A percentile compares a stretch with the other conserved stretches of the same genome.
phyloP scores from a whole-genome alignment of 1,140 invertebrate species.

The Pentalonia nigronervosa region DNA sequence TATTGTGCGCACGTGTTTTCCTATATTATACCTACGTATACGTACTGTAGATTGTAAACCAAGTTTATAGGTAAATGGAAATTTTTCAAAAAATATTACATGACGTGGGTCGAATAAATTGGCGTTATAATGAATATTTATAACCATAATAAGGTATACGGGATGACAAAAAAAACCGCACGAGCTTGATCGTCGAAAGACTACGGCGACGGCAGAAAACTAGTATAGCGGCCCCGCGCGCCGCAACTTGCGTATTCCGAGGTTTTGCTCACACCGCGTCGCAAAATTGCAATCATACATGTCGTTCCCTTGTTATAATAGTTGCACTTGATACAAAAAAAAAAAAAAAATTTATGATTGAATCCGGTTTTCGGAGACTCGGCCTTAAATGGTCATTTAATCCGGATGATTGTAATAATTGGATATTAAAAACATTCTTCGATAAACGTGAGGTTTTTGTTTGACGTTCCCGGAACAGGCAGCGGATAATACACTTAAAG shows the following conservation, averaged over 20 bases:
- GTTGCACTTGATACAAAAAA: constrained; percentile 32
- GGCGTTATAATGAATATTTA: constrained; percentile 42
- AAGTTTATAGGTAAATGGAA: neutral
- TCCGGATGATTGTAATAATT: constrained; percentile 52
- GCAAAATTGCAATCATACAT: constrained; percentile 24
- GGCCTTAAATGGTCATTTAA: constrained; percentile 50
- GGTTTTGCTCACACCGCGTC: neutral
- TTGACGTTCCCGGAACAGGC: neutral
- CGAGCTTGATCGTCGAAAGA: constrained; percentile 4
- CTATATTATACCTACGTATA: neutral
- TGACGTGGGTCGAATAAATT: constrained; percentile 39
- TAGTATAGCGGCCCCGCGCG: neutral
- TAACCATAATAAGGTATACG: neutral
- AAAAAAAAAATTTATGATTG: neutral
- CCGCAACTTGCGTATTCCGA: neutral
- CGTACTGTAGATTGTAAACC: neutral
- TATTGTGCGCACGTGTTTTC: neutral
- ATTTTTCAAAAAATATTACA: constrained; percentile 36
- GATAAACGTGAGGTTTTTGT: constrained; percentile 11
- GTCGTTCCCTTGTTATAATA: constrained; percentile 34
- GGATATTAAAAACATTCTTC: constrained; percentile 44
- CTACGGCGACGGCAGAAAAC: neutral
- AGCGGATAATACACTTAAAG: neutral
- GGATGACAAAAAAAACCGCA: constrained; percentile 7
- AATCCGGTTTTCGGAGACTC: constrained; percentile 46